Conservation (phyloP, 2,888 invertebrate species). For the Silvanus unidentatus region DNA sequence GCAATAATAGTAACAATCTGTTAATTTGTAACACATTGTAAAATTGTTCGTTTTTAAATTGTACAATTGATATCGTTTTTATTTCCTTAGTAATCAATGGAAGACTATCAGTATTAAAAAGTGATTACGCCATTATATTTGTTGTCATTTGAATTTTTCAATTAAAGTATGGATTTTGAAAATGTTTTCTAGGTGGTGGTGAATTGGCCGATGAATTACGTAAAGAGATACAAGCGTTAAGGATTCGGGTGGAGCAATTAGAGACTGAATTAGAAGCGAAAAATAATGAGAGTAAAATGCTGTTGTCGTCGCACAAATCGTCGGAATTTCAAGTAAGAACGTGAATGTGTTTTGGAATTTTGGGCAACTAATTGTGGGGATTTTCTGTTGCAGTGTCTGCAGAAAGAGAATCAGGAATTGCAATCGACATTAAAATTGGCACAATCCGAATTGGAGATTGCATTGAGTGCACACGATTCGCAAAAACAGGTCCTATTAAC, state of each 20-base stretch:
- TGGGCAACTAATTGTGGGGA: no score
- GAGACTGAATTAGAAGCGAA: slow-evolving; percentile 77
- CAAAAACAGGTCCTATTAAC: slow-evolving; percentile 76
- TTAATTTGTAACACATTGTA: not conserved
- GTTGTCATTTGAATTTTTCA: no score
- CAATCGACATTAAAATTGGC: slow-evolving; percentile 65
- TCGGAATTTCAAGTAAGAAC: slow-evolving; percentile 33
- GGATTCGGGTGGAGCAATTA: slow-evolving; percentile 75
- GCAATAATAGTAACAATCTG: slow-evolving; percentile 3
- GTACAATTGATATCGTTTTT: not conserved
- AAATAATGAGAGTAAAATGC: slow-evolving; percentile 71
- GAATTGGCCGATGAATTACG: slow-evolving; percentile 72
- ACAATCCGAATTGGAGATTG: slow-evolving; percentile 74
- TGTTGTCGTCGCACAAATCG: slow-evolving; percentile 45
- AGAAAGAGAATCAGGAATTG: slow-evolving; percentile 61
- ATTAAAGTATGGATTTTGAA: not conserved
- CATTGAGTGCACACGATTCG: slow-evolving; percentile 73
- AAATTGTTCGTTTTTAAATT: not conserved
- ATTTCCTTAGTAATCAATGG: not conserved
- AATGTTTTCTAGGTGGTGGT: slow-evolving; percentile 47
- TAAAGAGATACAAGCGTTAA: slow-evolving; percentile 64
- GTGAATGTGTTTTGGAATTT: slow-evolving; percentile 13
- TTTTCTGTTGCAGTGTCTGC: slow-evolving; percentile 47
- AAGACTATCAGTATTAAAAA: no score
- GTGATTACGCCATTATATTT: no score